These are phyloP conservation scores for Sylvilagus bachmani DNA, from an alignment of 2,113 vertebrate genomes.

Conservation along the genomic window DNA sequence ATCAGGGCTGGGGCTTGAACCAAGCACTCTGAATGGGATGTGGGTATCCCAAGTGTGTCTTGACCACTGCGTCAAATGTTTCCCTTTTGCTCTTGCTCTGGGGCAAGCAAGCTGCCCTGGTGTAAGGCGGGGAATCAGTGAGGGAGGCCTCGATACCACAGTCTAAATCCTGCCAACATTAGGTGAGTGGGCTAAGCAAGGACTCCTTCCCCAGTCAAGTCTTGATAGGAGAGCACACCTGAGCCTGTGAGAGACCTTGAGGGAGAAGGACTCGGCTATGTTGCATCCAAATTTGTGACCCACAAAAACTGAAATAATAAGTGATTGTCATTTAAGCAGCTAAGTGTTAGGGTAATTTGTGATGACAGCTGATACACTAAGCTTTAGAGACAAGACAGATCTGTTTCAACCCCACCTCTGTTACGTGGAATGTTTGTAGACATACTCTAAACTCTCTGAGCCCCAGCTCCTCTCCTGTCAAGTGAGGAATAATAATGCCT, in stretches of 20 bases:
- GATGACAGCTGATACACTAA: background rate
- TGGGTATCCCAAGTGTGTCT: too few species aligned
- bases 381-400: background rate
- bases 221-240: background rate
- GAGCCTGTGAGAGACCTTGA: background rate
- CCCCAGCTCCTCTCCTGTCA: conserved; percentile 32
- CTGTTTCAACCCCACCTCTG: conserved; percentile 25
- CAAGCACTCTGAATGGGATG: too few species aligned
- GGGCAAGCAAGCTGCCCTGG: background rate
- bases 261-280: background rate
- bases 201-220: background rate
- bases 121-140: background rate
- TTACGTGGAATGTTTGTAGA: background rate
- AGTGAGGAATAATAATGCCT: background rate
- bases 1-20: too few species aligned
- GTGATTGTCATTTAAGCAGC: background rate
- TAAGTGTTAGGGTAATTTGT: background rate
- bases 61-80: too few species aligned
- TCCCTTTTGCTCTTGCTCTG: background rate
- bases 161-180: background rate
- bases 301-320: background rate
- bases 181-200: background rate
- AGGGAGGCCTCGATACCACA: background rate
- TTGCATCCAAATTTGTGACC: background rate
- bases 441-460: conserved; percentile 46